Conservation (phyloP, 2,888 invertebrate species). For the Conops quadrifasciatus region DNA sequence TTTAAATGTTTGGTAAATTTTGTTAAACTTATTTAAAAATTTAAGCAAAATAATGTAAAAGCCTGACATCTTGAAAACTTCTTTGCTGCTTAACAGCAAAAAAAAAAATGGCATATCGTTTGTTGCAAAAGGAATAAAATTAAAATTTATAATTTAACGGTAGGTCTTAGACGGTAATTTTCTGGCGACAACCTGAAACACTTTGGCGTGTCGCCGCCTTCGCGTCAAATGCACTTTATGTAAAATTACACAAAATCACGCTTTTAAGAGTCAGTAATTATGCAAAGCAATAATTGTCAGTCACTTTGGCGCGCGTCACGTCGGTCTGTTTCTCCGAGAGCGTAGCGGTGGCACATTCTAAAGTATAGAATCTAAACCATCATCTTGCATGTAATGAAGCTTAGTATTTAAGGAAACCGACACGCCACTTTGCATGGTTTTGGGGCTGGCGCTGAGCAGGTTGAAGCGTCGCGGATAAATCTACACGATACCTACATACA, state of each 20-base stretch:
- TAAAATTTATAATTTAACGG: constrained; percentile 27
- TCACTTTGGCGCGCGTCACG: neutral
- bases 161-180: constrained; percentile 18
- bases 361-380: constrained; percentile 12
- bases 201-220: neutral
- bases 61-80: too few species aligned
- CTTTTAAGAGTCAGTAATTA: constrained; percentile 3
- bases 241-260: constrained; percentile 17
- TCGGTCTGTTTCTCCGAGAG: neutral
- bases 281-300: constrained; percentile 6
- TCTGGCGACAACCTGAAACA: neutral
- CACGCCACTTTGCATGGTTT: neutral
- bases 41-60: too few species aligned
- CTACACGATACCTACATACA: constrained; percentile 15
- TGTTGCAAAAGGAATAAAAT: constrained; percentile 18
- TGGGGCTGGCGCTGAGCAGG: neutral
- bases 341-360: neutral
- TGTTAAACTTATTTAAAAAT: too few species aligned
- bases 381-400: constrained; percentile 14
- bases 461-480: neutral
- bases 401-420: neutral
- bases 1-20: too few species aligned
- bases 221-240: constrained; percentile 17
- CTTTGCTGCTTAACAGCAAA: neutral
- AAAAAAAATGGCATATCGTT: too few species aligned